These are phyloP conservation scores for Tamias sibiricus DNA, from an alignment of 2,113 vertebrate species.

Conservation along the genomic window DNA sequence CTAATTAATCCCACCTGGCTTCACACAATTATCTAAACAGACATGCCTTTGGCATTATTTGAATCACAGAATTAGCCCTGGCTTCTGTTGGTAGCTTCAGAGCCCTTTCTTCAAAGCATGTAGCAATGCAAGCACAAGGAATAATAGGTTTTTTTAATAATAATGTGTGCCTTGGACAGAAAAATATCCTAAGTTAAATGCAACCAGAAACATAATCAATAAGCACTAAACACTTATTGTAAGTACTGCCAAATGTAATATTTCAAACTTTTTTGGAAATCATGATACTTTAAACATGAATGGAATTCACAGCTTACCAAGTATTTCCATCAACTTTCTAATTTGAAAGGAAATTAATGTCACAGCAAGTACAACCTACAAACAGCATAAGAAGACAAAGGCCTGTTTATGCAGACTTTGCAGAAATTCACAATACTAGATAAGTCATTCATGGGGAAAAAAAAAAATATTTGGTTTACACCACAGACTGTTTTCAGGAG, in stretches of 20 bases:
- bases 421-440: not conserved
- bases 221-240: not conserved
- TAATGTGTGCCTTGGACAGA: not conserved
- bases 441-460: not conserved
- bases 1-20: slow-evolving; percentile 39
- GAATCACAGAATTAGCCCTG: slow-evolving; percentile 17
- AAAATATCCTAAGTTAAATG: not conserved
- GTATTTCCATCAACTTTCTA: slow-evolving; percentile 2
- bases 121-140: not conserved
- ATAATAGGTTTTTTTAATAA: slow-evolving; percentile 36
- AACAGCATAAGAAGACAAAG: not conserved
- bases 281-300: not conserved
- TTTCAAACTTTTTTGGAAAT: slow-evolving; percentile 43
- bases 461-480: slow-evolving; percentile 25
- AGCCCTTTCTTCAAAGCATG: not conserved
- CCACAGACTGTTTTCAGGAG: slow-evolving; percentile 36
- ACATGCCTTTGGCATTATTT: not conserved
- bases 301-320: not conserved
- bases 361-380: not conserved
- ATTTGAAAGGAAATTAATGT: slow-evolving; percentile 41
- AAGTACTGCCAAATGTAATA: slow-evolving; percentile 44
- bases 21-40: slow-evolving; percentile 3
- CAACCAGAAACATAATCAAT: slow-evolving; percentile 39
- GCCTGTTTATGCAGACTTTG: not conserved
- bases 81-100: not conserved